Percentiles rank a stretch among this genome's conserved stretches.
These are phyloP conservation scores for Amphimallon solstitiale DNA, from an alignment of 2,888 invertebrate genomes.

Conservation along the genomic window DNA sequence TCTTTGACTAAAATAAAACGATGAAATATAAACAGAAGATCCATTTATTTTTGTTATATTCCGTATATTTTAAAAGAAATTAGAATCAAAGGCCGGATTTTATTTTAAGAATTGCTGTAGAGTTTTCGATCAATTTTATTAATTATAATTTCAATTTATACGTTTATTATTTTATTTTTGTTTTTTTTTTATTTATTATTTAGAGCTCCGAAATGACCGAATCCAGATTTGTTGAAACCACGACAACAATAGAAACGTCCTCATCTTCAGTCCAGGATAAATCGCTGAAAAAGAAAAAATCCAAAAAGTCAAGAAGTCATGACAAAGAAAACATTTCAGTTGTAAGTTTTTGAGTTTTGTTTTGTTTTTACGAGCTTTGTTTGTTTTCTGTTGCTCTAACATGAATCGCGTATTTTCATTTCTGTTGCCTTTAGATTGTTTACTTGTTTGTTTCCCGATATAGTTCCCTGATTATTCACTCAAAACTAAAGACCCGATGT, in stretches of 20 bases:
- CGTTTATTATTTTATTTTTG: slow-evolving; percentile 35
- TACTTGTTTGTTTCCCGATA: slow-evolving; percentile 35
- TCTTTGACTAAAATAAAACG: no score
- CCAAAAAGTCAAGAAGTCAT: slow-evolving; percentile 71
- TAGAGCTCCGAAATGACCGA: slow-evolving; percentile 61
- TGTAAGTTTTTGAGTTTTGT: slow-evolving; percentile 64
- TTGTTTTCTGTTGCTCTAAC: slow-evolving; percentile 12
- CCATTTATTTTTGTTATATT: no score
- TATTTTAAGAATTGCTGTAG: no score
- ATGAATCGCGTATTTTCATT: slow-evolving; percentile 34
- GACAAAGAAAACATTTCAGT: slow-evolving; percentile 76
- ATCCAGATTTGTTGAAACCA: slow-evolving; percentile 57
- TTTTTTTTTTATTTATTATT: slow-evolving; percentile 47
- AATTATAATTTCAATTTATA: slow-evolving; percentile 17
- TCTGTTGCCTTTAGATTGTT: slow-evolving; percentile 32
- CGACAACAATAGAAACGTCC: slow-evolving; percentile 47
- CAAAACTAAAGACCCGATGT: no score
- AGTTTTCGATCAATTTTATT: no score
- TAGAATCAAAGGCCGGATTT: no score
- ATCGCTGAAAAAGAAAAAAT: slow-evolving; percentile 67
- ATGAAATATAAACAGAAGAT: no score
- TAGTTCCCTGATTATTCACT: slow-evolving; percentile 39
- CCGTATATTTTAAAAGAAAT: no score
- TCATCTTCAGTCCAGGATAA: slow-evolving; percentile 50
- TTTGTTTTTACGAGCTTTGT: slow-evolving; percentile 42